Percentiles rank a stretch among this genome's conserved stretches.
These are phyloP conservation scores for Andrena chrysosceles DNA, from an alignment of 2,888 invertebrate species.

Conservation along the genomic window DNA sequence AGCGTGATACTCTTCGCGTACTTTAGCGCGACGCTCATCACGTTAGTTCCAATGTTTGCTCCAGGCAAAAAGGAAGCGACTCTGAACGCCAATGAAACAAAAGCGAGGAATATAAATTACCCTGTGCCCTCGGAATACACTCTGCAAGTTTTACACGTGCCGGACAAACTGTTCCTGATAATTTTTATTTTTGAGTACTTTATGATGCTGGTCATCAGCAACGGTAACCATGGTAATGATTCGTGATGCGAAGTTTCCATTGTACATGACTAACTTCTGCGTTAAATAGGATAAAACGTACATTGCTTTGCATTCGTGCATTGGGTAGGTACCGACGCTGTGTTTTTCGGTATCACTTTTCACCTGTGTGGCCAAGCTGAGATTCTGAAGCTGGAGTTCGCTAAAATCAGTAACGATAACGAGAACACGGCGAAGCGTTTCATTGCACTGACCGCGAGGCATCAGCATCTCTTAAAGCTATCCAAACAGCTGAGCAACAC, in stretches of 20 bases:
- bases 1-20: conserved; percentile 11
- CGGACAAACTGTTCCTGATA: background rate
- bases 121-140: conserved; percentile 8
- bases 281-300: background rate
- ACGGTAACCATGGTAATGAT: conserved; percentile 14
- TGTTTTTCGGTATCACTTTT: conserved; percentile 76
- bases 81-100: background rate
- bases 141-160: background rate
- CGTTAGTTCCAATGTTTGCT: background rate
- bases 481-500: conserved; percentile 56
- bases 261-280: background rate
- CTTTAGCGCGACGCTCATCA: background rate
- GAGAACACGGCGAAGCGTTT: background rate
- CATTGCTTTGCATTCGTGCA: background rate
- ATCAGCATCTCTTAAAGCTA: conserved; percentile 60
- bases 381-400: conserved; percentile 64
- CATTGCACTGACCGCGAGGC: conserved; percentile 44
- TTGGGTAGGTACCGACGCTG: conserved; percentile 70
- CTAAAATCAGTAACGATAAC: background rate
- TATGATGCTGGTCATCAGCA: background rate
- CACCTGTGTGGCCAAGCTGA: conserved; percentile 80
- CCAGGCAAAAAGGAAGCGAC: background rate
- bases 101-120: background rate
- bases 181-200: conserved; percentile 9
- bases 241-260: background rate